Evolutionary conservation across 2,888 invertebrate species (phyloP), one percentile per base, ranked within the genome.

Genomic region (Lagria hirta): DNA sequence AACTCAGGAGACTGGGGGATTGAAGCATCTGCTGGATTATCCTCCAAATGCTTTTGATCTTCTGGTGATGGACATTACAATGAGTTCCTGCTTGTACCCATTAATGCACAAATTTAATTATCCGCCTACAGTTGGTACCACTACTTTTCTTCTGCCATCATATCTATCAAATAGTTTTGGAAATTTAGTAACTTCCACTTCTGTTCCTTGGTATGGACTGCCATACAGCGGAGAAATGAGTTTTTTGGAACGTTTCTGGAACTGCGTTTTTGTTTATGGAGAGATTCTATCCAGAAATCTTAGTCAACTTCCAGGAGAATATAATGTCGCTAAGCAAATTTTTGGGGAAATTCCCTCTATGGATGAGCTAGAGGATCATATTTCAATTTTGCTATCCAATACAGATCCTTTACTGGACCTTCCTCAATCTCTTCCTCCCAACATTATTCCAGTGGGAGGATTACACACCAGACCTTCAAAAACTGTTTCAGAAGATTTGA

Each of bases 401-500:
- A 51, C 54, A 14, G 55, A 65, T 52, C 55, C 60, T 3, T 40
- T 58, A 4, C 44, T 67, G n/a, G 55, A 62, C 50, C 59, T 57
- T 42, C 58, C 66, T 1, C 58, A 59, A 50, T 51, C 64, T 0
- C 40, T 66, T n/a, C 53, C 66, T 4, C 68, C 69, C 4, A 66
- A 69, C 48, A 62, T 69, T 24, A 66, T 69, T 20, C 60, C 66
- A 10, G 62, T 68, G 10, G 69, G 66, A 14, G 69, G 69, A 12
- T 41, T 69, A 15, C 70, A 71, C 34, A 55, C 61, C 2, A 52
- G 53, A 41, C 43, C 55, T 16, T 32, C 53, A 1, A 55, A 60
- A 49, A 8, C 28, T 10, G 43, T 69, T 40, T 62, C 67, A 15
- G 42, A 58, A 61, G 65, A 66, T 33, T 43, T 70, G 5, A 50